These are phyloP conservation scores for Rhamnusium bicolor DNA, from an alignment of 2,888 invertebrate species.

Conservation along the genomic window DNA sequence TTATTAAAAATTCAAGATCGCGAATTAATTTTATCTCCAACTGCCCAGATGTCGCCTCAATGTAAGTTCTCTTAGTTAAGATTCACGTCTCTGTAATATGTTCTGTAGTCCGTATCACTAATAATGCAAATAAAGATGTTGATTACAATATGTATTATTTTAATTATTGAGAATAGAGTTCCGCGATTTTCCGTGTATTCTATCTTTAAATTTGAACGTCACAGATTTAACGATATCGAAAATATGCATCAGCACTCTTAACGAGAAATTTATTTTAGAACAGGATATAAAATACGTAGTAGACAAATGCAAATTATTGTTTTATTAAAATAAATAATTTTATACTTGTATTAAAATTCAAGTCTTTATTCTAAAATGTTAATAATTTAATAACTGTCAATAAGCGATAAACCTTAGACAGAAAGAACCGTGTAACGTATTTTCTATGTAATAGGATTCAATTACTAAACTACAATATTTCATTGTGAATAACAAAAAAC, in stretches of 20 bases:
- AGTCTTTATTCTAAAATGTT: neutral
- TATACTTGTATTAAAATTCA: neutral
- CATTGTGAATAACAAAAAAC: neutral
- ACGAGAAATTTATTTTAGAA: neutral
- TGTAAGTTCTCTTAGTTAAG: no score
- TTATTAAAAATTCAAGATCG: no score
- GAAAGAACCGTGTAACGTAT: neutral
- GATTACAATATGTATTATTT: no score
- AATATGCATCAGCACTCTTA: neutral
- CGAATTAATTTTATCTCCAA: no score
- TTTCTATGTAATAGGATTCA: neutral
- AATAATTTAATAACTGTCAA: neutral
- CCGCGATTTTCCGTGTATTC: neutral
- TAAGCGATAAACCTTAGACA: neutral
- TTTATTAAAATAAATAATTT: neutral
- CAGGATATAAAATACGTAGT: neutral
- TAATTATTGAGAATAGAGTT: no score
- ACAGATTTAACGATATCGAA: neutral
- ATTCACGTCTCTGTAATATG: no score
- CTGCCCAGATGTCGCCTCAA: no score
- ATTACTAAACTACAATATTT: neutral
- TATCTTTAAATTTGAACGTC: neutral
- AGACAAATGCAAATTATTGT: neutral
- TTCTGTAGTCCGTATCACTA: no score
- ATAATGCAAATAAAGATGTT: no score